These are phyloP conservation scores for Picathartes gymnocephalus DNA, from an alignment of 2,113 vertebrate species.

Conservation along the genomic window DNA sequence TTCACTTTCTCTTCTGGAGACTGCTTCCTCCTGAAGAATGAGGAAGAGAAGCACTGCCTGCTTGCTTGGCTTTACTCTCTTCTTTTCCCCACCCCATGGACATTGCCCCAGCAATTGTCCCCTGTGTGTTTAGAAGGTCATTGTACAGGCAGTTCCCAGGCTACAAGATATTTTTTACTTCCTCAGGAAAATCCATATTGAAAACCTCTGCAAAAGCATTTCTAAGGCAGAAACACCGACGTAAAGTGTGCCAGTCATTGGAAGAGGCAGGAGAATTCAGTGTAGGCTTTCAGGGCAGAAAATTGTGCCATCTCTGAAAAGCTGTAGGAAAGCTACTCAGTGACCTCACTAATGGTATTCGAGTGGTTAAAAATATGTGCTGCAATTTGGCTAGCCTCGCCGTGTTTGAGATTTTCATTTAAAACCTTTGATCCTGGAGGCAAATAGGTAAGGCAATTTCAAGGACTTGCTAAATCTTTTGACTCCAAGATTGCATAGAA, in stretches of 20 bases:
- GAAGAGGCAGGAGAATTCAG: neutral
- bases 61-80: neutral
- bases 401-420: neutral
- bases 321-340: neutral
- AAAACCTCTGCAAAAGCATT: neutral
- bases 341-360: neutral
- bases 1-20: neutral
- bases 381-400: neutral
- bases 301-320: neutral
- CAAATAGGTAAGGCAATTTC: neutral
- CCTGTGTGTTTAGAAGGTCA: neutral
- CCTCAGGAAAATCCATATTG: neutral
- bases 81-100: neutral
- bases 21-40: neutral
- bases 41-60: neutral
- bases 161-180: neutral
- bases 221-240: neutral
- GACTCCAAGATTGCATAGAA: neutral
- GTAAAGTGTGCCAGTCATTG: neutral
- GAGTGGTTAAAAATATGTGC: neutral
- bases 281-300: neutral
- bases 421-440: neutral
- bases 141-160: neutral
- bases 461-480: neutral
- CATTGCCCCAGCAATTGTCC: neutral